Evolutionary conservation across 2,113 vertebrate genomes (phyloP).

Genomic region (Petrocephalus zakoni): DNA sequence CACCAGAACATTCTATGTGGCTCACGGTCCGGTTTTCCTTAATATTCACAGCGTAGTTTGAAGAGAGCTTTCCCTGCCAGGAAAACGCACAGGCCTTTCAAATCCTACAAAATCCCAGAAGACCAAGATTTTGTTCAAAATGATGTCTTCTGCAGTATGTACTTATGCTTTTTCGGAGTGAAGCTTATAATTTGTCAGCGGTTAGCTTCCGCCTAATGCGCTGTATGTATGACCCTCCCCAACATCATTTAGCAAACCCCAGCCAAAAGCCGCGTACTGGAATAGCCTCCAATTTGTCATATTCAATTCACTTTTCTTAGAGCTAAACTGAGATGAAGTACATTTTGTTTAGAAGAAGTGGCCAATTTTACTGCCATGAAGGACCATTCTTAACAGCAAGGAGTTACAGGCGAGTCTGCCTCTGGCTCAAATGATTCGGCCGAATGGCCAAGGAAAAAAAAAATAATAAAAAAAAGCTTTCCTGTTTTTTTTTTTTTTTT

Average conservation of each 20-base stretch:
- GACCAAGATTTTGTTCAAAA: not conserved
- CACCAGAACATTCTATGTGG: not conserved
- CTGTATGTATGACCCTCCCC: not conserved
- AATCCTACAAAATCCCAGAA: not conserved
- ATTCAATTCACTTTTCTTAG: not conserved
- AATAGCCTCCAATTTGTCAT: slow-evolving; percentile 7
- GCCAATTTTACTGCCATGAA: not conserved
- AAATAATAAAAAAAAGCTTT: not conserved
- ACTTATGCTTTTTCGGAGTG: not conserved
- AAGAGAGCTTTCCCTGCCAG: not conserved
- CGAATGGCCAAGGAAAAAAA: not conserved
- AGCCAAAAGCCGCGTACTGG: not conserved
- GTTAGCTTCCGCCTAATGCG: not conserved
- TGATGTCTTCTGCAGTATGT: not conserved
- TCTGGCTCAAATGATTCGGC: not conserved
- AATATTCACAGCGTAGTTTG: not conserved
- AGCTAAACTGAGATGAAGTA: not conserved
- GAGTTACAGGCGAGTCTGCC: not conserved
- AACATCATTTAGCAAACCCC: not conserved
- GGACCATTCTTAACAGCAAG: not conserved
- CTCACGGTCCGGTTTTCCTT: not conserved
- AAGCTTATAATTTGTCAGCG: not conserved
- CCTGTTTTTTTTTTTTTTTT: no score
- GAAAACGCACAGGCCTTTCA: not conserved
- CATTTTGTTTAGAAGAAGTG: not conserved